Evolutionary conservation across 2,113 vertebrate species (phyloP).

Genomic region (Gobius niger): DNA sequence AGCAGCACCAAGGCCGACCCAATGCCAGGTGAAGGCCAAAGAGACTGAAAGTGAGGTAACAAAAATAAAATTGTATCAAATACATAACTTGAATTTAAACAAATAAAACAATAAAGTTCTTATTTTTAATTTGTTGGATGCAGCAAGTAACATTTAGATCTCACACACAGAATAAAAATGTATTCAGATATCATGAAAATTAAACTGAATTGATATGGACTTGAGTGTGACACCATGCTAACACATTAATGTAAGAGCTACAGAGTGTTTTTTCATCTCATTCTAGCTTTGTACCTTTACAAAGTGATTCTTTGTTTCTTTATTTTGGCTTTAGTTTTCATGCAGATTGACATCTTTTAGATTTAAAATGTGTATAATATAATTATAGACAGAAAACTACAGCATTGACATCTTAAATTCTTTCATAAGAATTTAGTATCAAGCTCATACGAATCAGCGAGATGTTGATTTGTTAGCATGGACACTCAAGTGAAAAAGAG

Average conservation of each 20-base stretch:
- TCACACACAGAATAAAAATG: too few relatives aligned
- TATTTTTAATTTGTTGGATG: too few relatives aligned
- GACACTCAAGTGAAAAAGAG: neutral
- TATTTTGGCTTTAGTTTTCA: neutral
- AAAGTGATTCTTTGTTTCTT: neutral
- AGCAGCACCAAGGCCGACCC: conserved; percentile 55
- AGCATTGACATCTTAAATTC: neutral
- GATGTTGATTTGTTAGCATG: conserved; percentile 11
- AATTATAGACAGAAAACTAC: neutral
- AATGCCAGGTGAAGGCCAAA: conserved; percentile 56
- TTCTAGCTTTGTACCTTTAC: neutral
- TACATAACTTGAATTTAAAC: neutral
- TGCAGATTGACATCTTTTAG: too few relatives aligned
- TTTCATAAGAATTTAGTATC: neutral
- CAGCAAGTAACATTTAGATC: too few relatives aligned
- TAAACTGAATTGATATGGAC: neutral
- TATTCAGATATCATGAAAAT: neutral
- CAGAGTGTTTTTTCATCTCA: too few relatives aligned
- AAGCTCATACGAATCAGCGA: neutral
- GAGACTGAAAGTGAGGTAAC: neutral
- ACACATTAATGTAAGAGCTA: neutral
- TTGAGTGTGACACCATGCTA: neutral
- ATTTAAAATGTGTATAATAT: neutral
- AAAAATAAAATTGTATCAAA: neutral
- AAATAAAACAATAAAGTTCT: too few relatives aligned